Evolutionary conservation across 2,888 invertebrate species (phyloP), one percentile per base, ranked within the genome.

Genomic region (Drosophila borealis): DNA sequence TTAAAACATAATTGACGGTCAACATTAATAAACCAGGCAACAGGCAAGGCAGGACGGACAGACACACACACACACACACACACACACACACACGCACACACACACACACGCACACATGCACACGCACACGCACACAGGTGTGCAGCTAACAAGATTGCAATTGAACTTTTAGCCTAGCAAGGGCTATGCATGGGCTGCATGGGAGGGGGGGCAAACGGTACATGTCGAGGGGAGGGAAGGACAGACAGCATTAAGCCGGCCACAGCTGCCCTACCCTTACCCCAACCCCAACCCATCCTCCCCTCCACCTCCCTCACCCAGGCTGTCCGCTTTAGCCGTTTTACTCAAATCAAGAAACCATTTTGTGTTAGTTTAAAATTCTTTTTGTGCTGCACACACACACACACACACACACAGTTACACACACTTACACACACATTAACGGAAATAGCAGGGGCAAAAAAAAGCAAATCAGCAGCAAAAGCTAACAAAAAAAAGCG

Each of bases 1-100:
- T 92, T 92, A 91, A 92, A 92, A 92, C 89, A 89, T 92, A 92
- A 92, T 92, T 92, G 92, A 92, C 91, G 91, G 88, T 91, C 89
- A 91, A 90, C 88, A 90, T 90, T 90, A 86, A 86, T 89, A 86
- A 86, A 89, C 80, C 85, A 88, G 79, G 66, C 66, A 70, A 74
- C 60, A 59, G 51, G 48, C 55, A 63, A 59, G 53, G 54, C 61
- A 59, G 51, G 36, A 49, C 36, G 53, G 49, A 36, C 6, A 25
- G 1, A 2, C 25, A 1, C 25, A 25, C 5, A 2, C 25, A 25
- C 2, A 2, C 25, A 25, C 2, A 25, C 19, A 33, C 37, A 39
- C 45, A 25, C 39, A 37, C 41, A 45, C 4, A 36, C 42, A 8
- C 39, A 9, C n/a, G 6, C 34, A 34, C 5, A 3, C 19, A 33